Evolutionary conservation across 2,113 vertebrate species (phyloP), one percentile per base, ranked within the genome.

Genomic region (Phalacrocorax aristotelis): DNA sequence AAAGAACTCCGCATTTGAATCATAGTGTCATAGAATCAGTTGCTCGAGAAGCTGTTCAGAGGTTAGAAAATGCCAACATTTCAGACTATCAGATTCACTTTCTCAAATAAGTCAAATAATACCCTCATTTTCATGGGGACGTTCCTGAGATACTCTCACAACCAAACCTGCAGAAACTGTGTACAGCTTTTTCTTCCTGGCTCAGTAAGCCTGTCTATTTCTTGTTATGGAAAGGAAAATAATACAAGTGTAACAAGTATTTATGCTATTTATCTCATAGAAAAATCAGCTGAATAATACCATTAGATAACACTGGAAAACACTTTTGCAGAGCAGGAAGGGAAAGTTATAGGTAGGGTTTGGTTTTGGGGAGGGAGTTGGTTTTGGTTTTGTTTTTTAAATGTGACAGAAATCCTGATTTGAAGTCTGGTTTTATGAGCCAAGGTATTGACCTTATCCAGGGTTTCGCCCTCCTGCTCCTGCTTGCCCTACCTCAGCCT

Each of bases 361-460:
- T 83, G 13, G 3, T 54, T 78, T 42, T 79, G 11, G 2, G 17
- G 10, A 46, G 15, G 0, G 0, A 8, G 1, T 57, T 83, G 13
- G 3, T 54, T 78, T 42, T 79, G 11, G 3, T 16, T 89, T 61
- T 62, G 4, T 1, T 70, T 68, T 94, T 93, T 38, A 51, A 76
- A 68, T 72, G 26, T 68, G 46, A 62, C 20, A 51, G 27, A 92
- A 81, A 74, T 72, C 11, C 9, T 25, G 12, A 10, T 69, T 80
- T 80, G 42, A 71, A 80, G 12, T 46, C 60, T 12, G 12, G 58
- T 65, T 80, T 80, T 90, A 38, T 61, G 32, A 72, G 40, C 17
- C 38, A 49, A 19, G 2, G 9, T 88, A 14, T 11, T 88, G 64
- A 52, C 44, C 60, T 81, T 77, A 27, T 21, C 42, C 44, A 23